A percentile compares a stretch with the other conserved stretches of the same genome.
Evolutionary conservation across 2,888 invertebrate species (phyloP).

Genomic region (Spilarctia lutea): DNA sequence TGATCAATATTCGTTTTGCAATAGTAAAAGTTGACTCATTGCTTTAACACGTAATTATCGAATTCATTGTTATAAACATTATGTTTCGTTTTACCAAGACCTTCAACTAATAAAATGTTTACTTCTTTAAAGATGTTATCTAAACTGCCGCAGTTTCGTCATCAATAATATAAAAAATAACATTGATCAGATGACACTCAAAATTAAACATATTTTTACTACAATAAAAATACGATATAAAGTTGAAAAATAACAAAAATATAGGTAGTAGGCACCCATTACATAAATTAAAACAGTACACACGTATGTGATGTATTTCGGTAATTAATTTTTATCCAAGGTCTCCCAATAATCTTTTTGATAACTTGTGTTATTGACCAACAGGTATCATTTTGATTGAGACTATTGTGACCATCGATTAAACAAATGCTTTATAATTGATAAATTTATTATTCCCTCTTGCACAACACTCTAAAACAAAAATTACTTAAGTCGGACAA

Average conservation of each 20-base stretch:
- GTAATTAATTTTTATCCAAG: slow-evolving; percentile 43
- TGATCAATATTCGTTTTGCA: slow-evolving; percentile 57
- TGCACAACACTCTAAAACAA: neutral
- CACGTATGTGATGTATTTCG: slow-evolving; percentile 23
- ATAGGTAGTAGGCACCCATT: slow-evolving; percentile 16
- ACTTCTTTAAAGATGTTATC: neutral
- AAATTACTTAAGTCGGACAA: neutral
- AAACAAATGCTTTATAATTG: slow-evolving; percentile 4
- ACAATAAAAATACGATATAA: slow-evolving; percentile 1
- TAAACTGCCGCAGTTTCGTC: neutral
- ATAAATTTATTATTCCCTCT: neutral
- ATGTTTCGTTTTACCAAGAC: neutral
- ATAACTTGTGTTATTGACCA: slow-evolving; percentile 56
- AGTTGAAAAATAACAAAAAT: slow-evolving; percentile 20
- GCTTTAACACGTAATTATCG: slow-evolving; percentile 40
- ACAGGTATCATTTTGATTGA: slow-evolving; percentile 51
- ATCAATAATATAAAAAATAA: neutral
- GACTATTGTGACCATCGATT: slow-evolving; percentile 37
- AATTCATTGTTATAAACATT: slow-evolving; percentile 14
- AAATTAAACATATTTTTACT: slow-evolving; percentile 2
- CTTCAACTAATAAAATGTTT: slow-evolving; percentile 1
- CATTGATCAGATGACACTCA: neutral
- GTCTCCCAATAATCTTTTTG: slow-evolving; percentile 51
- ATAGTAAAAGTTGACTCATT: slow-evolving; percentile 60
- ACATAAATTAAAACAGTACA: slow-evolving; percentile 36